Base-by-base conservation (phyloP, 2,113 vertebrate species). In the Artemisiospiza belli region DNA sequence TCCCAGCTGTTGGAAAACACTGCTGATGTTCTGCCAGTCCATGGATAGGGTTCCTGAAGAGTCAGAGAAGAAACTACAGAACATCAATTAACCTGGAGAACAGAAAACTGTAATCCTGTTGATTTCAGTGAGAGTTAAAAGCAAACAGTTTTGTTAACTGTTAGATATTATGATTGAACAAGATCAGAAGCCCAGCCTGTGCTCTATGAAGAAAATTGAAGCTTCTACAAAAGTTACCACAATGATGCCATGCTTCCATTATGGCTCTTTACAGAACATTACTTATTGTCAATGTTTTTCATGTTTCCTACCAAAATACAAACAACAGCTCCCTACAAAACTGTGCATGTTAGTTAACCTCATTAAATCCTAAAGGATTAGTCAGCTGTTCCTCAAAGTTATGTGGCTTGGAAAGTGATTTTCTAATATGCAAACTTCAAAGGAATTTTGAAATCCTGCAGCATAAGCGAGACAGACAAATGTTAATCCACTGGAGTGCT, bases 341-440 rank as follows among this genome's bases (percentile, higher is more conserved):
- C 55, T 35, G 55, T 90, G 79, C 77, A 47, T 89, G 91, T 75
- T 94, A 87, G 92, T 95, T 93, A 95, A 90, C 95, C 84, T 95
- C 79, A 89, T 96, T 96, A 97, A 97, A 96, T 96, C 92, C 77
- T 92, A 91, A 95, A 94, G 92, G 96, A 97, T 96, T 95, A 96
- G 91, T 97, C 93, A 96, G 67, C 87, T 91, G 81, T 92, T 96
- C 87, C 87, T 96, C 72, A 57, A n/a, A 94, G 91, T 92, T 91
- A 55, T 85, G 66, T 41, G 68, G 92, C 94, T 95, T 89, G 86
- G 94, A 95, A 97, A 97, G 93, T 95, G 95, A 97, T 98, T 97
- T 98, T 97, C 89, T 98, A 96, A 96, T 94, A 81, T n/a, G 19
- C 41, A 62, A 28, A 94, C 97, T 98, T 98, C 98, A 98, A 98